Evolutionary conservation across 2,797 vertebrate genomes (phyloP), one percentile per base, ranked within the genome.

Genomic region (Pangasius sanitwongsei): DNA sequence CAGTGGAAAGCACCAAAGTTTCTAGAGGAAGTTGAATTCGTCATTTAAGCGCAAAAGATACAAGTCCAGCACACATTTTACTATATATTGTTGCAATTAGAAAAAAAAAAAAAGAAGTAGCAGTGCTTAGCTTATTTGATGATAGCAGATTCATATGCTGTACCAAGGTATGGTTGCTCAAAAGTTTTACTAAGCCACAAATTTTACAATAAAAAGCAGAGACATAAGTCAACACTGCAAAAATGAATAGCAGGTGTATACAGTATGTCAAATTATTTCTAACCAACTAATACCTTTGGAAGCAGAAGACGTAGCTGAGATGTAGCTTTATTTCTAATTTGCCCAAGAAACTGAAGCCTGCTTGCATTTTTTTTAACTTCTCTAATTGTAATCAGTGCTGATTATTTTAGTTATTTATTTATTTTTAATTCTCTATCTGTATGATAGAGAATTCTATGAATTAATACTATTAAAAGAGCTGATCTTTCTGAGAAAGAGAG

Each of bases 161-260:
- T 59, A 34, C 72, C 74, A 65, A 63, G 55, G 50, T 87, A 86
- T 25, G 69, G 44, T 78, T 65, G 13, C n/a, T 57, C 5, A 50
- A 81, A 87, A 75, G 5, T 18, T 75, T 80, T 31, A 55, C 48
- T 77, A 15, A 87, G 70, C 69, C 82, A 87, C 82, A 69, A 57
- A 82, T 50, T 25, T 28, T 55, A 16, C 59, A 44, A 18, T 67
- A 63, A 85, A 85, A 8, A 34, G 11, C 41, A 41, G 53, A 86
- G 85, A 80, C 31, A 15, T 50, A 78, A 77, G 70, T 65, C n/a
- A 81, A 28, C 50, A 83, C 28, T 53, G 8, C 34, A 41, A 2
- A 37, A 82, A 59, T 63, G 15, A 69, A 25, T 53, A 75, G 23
- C 9, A 75, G 4, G 20, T 75, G 72, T 75, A 5, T 25, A 48